A percentile compares a stretch with the other conserved stretches of the same genome.
phyloP scores from a whole-genome alignment of 2,888 invertebrate species.

The Lagria hirta region DNA sequence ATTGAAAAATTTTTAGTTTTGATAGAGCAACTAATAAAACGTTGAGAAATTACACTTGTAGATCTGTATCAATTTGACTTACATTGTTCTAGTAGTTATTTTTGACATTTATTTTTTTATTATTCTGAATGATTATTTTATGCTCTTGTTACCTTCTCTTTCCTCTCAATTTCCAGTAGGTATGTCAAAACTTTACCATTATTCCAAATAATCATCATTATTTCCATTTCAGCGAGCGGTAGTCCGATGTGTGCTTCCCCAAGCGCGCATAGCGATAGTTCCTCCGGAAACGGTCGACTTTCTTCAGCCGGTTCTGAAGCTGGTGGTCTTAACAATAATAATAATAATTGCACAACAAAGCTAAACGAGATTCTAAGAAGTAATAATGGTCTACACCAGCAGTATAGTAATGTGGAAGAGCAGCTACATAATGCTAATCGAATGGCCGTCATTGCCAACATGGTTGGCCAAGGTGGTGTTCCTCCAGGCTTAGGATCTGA shows the following conservation, averaged over 20 bases:
- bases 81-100: too few species aligned
- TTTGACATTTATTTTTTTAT: too few species aligned
- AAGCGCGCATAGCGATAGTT: constrained; percentile 83
- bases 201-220: too few species aligned
- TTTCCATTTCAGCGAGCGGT: constrained; percentile 55
- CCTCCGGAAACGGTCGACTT: constrained; percentile 76
- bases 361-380: constrained; percentile 56
- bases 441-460: constrained; percentile 72
- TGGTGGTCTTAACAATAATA: constrained; percentile 70
- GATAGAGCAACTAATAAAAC: too few species aligned
- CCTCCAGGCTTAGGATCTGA: constrained; percentile 60
- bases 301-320: constrained; percentile 80
- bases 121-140: too few species aligned
- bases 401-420: constrained; percentile 66
- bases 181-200: too few species aligned
- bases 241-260: constrained; percentile 78
- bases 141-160: constrained; percentile 6
- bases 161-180: constrained; percentile 12
- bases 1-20: too few species aligned
- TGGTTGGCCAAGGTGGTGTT: constrained; percentile 64
- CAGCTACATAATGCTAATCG: constrained; percentile 60
- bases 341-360: constrained; percentile 65
- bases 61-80: too few species aligned
- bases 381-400: constrained; percentile 63
- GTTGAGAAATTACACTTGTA: too few species aligned